A percentile compares a stretch with the other conserved stretches of the same genome.
phyloP scores from a whole-genome alignment of 2,888 invertebrate genomes.

The Tachystola acroxantha region DNA sequence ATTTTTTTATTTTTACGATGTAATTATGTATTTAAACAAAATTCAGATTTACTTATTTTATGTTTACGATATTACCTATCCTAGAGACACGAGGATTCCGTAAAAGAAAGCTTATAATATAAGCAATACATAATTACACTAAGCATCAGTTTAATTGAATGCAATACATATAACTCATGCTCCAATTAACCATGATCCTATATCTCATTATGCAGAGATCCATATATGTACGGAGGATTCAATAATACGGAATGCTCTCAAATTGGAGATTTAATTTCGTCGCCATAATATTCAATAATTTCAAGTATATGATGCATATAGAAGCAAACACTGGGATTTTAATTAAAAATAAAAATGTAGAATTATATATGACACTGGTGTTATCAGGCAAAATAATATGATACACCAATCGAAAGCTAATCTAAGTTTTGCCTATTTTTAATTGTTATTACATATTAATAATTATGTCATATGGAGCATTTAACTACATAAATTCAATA shows the following conservation, averaged over 20 bases:
- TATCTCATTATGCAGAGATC: slow-evolving; percentile 35
- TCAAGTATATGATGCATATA: slow-evolving; percentile 27
- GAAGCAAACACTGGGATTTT: slow-evolving; percentile 48
- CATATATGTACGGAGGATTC: slow-evolving; percentile 34
- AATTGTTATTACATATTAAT: slow-evolving; percentile 3
- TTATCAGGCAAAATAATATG: background rate
- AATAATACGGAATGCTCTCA: slow-evolving; percentile 63
- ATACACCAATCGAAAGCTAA: background rate
- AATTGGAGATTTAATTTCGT: slow-evolving; percentile 20
- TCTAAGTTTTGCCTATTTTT: background rate
- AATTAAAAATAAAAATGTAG: slow-evolving; percentile 2
- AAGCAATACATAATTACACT: slow-evolving; percentile 9
- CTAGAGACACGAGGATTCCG: slow-evolving; percentile 32
- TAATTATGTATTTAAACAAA: slow-evolving; percentile 13
- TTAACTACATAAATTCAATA: slow-evolving; percentile 6
- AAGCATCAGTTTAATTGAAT: slow-evolving; percentile 46
- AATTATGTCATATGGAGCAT: slow-evolving; percentile 8
- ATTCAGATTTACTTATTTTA: slow-evolving; percentile 10
- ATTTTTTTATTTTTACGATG: slow-evolving; percentile 18
- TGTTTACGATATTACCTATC: slow-evolving; percentile 6
- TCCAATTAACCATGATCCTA: slow-evolving; percentile 32
- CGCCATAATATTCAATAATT: slow-evolving; percentile 36
- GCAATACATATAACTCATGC: slow-evolving; percentile 39
- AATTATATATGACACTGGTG: background rate
- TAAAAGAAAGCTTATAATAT: slow-evolving; percentile 36